Base-by-base conservation (phyloP, 2,888 invertebrate genomes). In the Arrhopalites spinosus region DNA sequence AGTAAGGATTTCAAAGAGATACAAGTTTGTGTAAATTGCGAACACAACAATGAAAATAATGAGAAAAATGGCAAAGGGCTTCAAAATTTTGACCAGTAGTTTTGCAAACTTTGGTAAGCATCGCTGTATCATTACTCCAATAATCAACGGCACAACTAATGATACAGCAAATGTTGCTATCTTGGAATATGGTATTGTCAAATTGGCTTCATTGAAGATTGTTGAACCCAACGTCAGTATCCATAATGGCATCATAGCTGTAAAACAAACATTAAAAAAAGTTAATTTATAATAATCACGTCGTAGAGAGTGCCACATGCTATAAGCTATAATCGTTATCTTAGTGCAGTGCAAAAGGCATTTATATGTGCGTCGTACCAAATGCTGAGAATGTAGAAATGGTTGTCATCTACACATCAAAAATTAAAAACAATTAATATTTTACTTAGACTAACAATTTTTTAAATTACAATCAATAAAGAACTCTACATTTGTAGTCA, bases 211-310 rank as follows among this genome's bases (percentile, higher is more conserved):
- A 2, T 89, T 86, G 85, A 95, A 94, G 75, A 94, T 92, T 17
- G 85, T 83, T 83, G 88, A 89, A 0, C 96, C 96, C 61, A 96
- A 87, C 0, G 95, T 94, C 85, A 95, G 94, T 7, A 95, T 87
- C 96, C 96, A 97, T 1, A 93, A 84, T 0, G 96, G 96, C 90
- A 96, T 94, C 87, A 94, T 91, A 59, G 87, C 92, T 92, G 87
- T 59, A 68, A 63, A 53, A 47, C 7, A 77, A 47, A 53, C 67
- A 30, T n/a, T n/a, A n/a, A n/a, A n/a, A n/a, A n/a, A n/a, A n/a
- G n/a, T n/a, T n/a, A n/a, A n/a, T n/a, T n/a, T n/a, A n/a, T n/a
- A n/a, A n/a, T n/a, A n/a, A n/a, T n/a, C n/a, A n/a, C n/a, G n/a
- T n/a, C n/a, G n/a, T n/a, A n/a, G n/a, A n/a, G n/a, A n/a, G n/a